Percentiles rank a stretch among this genome's conserved stretches.
Conservation (phyloP, 2,113 vertebrate species). For the Nyctibius bracteatus region DNA sequence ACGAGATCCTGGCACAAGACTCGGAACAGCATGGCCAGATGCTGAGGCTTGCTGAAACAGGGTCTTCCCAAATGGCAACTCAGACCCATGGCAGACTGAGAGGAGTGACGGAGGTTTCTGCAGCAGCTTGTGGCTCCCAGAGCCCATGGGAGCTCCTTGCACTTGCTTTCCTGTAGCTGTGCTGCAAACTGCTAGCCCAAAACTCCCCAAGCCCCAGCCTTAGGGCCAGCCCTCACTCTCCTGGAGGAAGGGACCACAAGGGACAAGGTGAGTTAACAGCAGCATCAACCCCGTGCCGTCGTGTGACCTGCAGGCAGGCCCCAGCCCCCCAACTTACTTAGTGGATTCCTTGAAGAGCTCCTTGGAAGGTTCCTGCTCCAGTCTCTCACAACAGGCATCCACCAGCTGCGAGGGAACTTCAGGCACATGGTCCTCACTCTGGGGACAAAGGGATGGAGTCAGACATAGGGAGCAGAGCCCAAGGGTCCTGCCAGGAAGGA, state of each 20-base stretch:
- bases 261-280: not conserved
- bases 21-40: not conserved
- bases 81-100: not conserved
- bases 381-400: slow-evolving; percentile 78
- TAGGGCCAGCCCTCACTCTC: not conserved
- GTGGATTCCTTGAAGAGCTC: slow-evolving; percentile 95
- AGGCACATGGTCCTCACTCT: slow-evolving; percentile 88
- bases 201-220: not conserved
- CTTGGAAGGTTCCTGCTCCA: slow-evolving; percentile 90
- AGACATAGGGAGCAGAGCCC: not conserved
- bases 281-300: accelerated
- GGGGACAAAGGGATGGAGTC: slow-evolving; percentile 30
- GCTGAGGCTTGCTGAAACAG: not conserved
- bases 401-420: slow-evolving; percentile 85
- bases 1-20: not conserved
- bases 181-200: not conserved
- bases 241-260: accelerated
- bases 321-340: slow-evolving; percentile 77
- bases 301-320: not conserved
- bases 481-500: not conserved
- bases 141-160: not conserved
- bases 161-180: not conserved
- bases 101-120: not conserved
- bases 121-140: not conserved
- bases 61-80: not conserved